Evolutionary conservation across 2,888 invertebrate species (phyloP).

Genomic region (Brachynemurus nebulosus): DNA sequence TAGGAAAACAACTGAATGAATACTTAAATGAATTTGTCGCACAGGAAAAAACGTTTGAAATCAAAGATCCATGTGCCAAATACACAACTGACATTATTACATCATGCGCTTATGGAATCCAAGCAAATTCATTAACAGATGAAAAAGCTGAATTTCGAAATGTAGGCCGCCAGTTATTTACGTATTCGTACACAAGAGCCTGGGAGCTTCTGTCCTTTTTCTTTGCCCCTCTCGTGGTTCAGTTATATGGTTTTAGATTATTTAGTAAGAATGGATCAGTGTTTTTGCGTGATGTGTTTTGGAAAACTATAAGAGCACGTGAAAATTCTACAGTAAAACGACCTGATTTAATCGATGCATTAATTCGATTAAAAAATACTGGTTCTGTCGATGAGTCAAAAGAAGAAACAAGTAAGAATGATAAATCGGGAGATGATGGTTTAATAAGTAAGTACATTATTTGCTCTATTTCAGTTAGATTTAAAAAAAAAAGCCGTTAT

Average conservation of each 20-base stretch:
- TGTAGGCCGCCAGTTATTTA: slow-evolving; percentile 32
- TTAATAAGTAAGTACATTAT: too few relatives aligned
- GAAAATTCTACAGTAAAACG: slow-evolving; percentile 28
- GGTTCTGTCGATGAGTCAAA: neutral
- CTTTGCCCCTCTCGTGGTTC: slow-evolving; percentile 30
- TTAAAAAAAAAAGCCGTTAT: too few relatives aligned
- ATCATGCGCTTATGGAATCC: slow-evolving; percentile 34
- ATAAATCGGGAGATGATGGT: too few relatives aligned
- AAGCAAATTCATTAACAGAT: slow-evolving; percentile 31
- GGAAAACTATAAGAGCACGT: slow-evolving; percentile 30
- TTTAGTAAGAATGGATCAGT: slow-evolving; percentile 25
- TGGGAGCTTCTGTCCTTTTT: slow-evolving; percentile 30
- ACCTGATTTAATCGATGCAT: slow-evolving; percentile 33
- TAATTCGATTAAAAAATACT: slow-evolving; percentile 17
- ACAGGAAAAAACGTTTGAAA: slow-evolving; percentile 24
- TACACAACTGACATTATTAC: slow-evolving; percentile 33
- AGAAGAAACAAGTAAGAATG: too few relatives aligned
- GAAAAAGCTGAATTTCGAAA: slow-evolving; percentile 28
- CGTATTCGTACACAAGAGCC: slow-evolving; percentile 25
- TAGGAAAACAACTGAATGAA: slow-evolving; percentile 9
- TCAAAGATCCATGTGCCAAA: slow-evolving; percentile 16
- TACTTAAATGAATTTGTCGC: neutral
- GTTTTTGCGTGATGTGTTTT: slow-evolving; percentile 31
- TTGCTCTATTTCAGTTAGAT: too few relatives aligned
- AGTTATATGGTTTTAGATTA: slow-evolving; percentile 27